phyloP scores from a whole-genome alignment of 2,113 vertebrate species.

The Mystacornis crossleyi region DNA sequence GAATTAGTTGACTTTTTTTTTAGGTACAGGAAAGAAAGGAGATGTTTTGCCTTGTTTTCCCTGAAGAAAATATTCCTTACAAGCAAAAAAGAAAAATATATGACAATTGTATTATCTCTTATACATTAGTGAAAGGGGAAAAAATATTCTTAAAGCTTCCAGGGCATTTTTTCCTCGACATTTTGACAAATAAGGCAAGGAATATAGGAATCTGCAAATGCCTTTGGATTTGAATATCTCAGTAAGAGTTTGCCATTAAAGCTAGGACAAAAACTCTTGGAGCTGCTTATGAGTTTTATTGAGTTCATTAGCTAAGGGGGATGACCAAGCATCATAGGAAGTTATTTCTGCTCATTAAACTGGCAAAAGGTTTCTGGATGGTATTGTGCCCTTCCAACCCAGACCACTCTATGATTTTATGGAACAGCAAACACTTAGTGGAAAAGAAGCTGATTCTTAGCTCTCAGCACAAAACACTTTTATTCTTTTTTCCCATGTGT shows the following conservation, averaged over 20 bases:
- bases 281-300: neutral
- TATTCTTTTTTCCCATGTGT: rapidly evolving
- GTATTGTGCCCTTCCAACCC: neutral
- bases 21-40: neutral
- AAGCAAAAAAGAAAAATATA: neutral
- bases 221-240: neutral
- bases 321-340: neutral
- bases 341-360: neutral
- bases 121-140: rapidly evolving
- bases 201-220: neutral
- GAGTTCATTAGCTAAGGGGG: neutral
- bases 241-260: neutral
- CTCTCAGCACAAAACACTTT: neutral
- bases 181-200: neutral
- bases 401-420: neutral
- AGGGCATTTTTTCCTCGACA: neutral
- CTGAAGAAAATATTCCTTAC: neutral
- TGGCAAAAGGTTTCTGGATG: neutral
- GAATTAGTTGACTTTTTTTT: neutral
- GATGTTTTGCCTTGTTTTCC: neutral
- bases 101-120: neutral
- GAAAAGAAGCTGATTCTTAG: neutral
- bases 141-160: neutral
- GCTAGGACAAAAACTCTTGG: neutral
- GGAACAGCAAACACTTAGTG: neutral